Base-by-base conservation (phyloP, 1,140 invertebrate genomes). In the Grapholita molesta region DNA sequence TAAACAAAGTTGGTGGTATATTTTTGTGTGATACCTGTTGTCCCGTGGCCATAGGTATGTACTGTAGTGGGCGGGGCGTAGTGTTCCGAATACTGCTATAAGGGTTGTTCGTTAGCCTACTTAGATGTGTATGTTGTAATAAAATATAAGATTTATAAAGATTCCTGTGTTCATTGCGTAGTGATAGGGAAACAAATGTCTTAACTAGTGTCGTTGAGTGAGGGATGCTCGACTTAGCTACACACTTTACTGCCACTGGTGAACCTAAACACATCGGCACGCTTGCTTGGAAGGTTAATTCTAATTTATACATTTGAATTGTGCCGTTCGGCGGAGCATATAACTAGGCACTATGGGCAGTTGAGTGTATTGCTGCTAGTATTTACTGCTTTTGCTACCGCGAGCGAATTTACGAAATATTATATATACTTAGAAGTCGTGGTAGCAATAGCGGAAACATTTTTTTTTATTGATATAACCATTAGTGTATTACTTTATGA, bases 111-210 rank as follows among this genome's bases (percentile, higher is more conserved):
- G 64, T 68, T 71, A 68, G 76, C 77, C 77, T 83, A 78, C 71
- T 74, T 77, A 72, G 73, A 75, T 72, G 30, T 75, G 68, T 18
- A 68, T 38, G 30, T 67, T 55, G 23, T 48, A 57, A 61, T 53
- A 57, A 71, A 70, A 71, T 78, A 86, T 68, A 64, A 69, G 70
- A 86, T 81, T 74, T 75, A 69, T 32, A 66, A 68, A 83, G 83
- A 79, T 73, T 80, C 75, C 78, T 88, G 84, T 90, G 86, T 90
- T 88, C 88, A 86, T 83, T 81, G 77, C 71, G 70, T 89, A 86
- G 78, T 65, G 65, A 71, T 85, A 86, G 74, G 52, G 9, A 52
- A 30, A 68, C 52, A 25, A 68, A 55, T 15, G 52, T 67, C 61
- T 64, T 35, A 69, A 73, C 71, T 68, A 73, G 70, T 74, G 66